Base-by-base conservation (phyloP, 1,140 invertebrate species). In the Uloborus diversus region DNA sequence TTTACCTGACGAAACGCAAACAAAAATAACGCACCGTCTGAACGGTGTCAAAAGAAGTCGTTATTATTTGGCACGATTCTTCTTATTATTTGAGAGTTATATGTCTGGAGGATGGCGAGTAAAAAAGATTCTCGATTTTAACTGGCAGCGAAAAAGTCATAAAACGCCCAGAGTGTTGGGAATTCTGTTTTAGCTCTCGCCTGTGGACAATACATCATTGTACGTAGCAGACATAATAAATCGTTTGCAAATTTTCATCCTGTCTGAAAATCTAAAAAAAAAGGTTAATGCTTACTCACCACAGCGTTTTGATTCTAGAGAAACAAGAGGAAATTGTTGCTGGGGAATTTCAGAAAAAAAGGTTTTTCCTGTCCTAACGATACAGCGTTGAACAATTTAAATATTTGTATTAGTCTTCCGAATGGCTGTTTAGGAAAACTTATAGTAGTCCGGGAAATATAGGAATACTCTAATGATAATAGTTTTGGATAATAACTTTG, bases 191-290 rank as follows among this genome's bases (percentile, higher is more conserved):
- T 69, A 30, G 13, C 35, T 35, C 30, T 69, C 28, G 25, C 3
- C 28, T 33, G 33, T 4, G 14, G 56, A 69, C 66, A 69, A 69
- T 69, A 56, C 27, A 23, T 56, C 30, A 69, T 69, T 69, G 47
- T 69, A n/a, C 13, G 23, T 7, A 20, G 17, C 49, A 53, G 49
- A 53, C 49, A 17, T 20, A 20, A 53, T 53, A 53, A 53, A 53
- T 53, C 49, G 17, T 20, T 14, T 20, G 20, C 49, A 20, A 53
- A 53, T n/a, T 53, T 53, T 17, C 17, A n/a, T 7, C 1, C n/a
- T 53, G 23, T 9, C 9, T 53, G 7, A 17, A 53, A 53, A 17
- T 7, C 20, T 53, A 20, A 5, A 53, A 53, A 7, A 20, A 53
- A 20, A n/a, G 17, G 17, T 42, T 17, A 53, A 14, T 17, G 7